These are phyloP conservation scores for Drosophila sucinea DNA, from an alignment of 1,140 invertebrate species.

Conservation along the genomic window DNA sequence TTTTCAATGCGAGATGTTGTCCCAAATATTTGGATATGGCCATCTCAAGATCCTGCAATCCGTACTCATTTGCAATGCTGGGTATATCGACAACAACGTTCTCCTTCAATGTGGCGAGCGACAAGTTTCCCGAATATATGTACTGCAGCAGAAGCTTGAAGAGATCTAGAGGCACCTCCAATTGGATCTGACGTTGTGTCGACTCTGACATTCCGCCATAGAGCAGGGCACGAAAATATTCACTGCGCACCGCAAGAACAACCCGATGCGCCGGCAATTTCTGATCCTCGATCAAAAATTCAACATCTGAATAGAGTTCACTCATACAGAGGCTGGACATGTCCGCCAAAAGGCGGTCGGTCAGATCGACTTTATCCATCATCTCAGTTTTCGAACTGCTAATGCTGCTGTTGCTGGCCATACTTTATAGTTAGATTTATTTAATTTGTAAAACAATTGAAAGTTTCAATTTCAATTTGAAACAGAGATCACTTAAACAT, in stretches of 20 bases:
- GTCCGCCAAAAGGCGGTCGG: slow-evolving; percentile 76
- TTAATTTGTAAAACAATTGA: too few species aligned
- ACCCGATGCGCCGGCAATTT: slow-evolving; percentile 94
- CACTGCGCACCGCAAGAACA: slow-evolving; percentile 93
- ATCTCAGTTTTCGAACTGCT: slow-evolving; percentile 33
- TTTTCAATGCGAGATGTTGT: slow-evolving; percentile 92
- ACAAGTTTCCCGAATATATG: slow-evolving; percentile 96
- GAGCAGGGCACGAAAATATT: slow-evolving; percentile 96
- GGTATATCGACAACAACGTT: slow-evolving; percentile 94
- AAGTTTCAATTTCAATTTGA: too few species aligned
- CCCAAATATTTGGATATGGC: slow-evolving; percentile 96
- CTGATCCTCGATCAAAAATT: slow-evolving; percentile 92
- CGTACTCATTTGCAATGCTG: slow-evolving; percentile 96
- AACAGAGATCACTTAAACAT: too few species aligned
- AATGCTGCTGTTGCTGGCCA: background rate
- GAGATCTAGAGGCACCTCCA: slow-evolving; percentile 92
- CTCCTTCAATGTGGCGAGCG: slow-evolving; percentile 91
- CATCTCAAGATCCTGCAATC: slow-evolving; percentile 94
- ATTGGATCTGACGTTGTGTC: slow-evolving; percentile 91
- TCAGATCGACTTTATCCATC: slow-evolving; percentile 56
- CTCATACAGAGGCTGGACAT: slow-evolving; percentile 92
- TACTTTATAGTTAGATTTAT: too few species aligned
- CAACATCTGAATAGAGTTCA: slow-evolving; percentile 95
- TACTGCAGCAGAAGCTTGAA: slow-evolving; percentile 96
- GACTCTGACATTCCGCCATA: slow-evolving; percentile 97